Base-by-base conservation (phyloP, 2,113 vertebrate species). In the Ochotona princeps region DNA sequence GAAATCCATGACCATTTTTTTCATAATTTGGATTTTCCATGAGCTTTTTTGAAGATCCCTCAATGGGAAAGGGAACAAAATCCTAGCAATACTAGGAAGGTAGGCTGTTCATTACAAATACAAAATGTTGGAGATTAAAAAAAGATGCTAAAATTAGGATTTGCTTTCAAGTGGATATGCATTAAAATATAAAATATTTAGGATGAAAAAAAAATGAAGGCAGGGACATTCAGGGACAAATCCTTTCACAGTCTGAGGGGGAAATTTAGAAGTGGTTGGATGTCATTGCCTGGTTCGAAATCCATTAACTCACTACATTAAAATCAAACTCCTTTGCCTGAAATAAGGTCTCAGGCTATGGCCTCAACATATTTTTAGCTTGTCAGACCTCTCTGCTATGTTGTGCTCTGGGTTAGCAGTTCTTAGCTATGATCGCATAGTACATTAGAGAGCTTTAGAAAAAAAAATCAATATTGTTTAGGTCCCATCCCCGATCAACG, bases 271-370 rank as follows among this genome's bases (percentile, higher is more conserved):
- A 81, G n/a, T 23, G 15, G 83, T 60, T 30, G 25, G 61, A 21
- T 94, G 60, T 82, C 67, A 76, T 23, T 82, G 54, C 17, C 54
- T 86, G 63, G 2, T 69, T 78, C 14, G 23, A 82, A 44, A 44
- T 44, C 38, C 38, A 44, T 44, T 67, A 47, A 89, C 7, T 35
- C n/a, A 14, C 86, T 75, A 69, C 47, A 66, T 61, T 78, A 90
- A 89, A 92, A 89, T n/a, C n/a, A 83, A 92, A 89, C 73, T 83
- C n/a, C 21, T 83, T 32, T 66, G 61, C n/a, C 30, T 44, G 28
- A 72, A 90, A 73, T 12, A 47, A 44, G 67, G 26, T n/a, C 35
- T 74, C 26, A 72, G 3, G 32, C 21, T 67, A 25, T 38, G 57
- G 51, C 25, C 21, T 78, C 57, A 66, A 72, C 35, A n/a, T 26